phyloP scores from a whole-genome alignment of 2,888 invertebrate species.

The Heliconius erato region DNA sequence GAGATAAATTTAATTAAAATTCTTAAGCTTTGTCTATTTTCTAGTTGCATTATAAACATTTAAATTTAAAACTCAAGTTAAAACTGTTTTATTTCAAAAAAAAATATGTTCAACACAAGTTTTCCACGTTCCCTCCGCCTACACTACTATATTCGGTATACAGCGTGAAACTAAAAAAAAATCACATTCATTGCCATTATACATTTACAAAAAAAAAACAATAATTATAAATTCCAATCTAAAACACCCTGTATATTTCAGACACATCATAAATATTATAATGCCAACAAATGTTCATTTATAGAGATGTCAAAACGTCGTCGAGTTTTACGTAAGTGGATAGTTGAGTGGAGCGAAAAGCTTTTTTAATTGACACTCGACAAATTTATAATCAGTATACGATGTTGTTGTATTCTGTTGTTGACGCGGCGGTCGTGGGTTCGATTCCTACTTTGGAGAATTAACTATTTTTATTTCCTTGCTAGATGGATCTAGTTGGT shows the following conservation, averaged over 20 bases:
- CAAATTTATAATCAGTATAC: constrained; percentile 4
- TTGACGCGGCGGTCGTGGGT: background rate
- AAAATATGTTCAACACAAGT: background rate
- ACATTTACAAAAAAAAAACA: background rate
- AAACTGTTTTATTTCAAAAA: background rate
- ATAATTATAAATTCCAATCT: background rate
- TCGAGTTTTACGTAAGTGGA: constrained; percentile 20
- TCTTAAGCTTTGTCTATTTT: background rate
- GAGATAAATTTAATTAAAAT: constrained; percentile 46
- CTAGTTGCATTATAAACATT: background rate
- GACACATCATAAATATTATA: constrained; percentile 3
- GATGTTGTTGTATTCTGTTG: too few relatives aligned
- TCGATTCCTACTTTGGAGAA: background rate
- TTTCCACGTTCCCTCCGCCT: too few relatives aligned
- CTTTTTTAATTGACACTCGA: constrained; percentile 18
- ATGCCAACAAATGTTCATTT: constrained; percentile 9
- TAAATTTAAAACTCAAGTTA: background rate
- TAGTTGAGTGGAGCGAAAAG: constrained; percentile 19
- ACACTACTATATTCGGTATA: too few relatives aligned
- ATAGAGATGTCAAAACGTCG: constrained; percentile 21
- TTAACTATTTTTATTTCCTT: background rate
- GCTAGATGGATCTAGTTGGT: background rate
- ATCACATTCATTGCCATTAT: background rate
- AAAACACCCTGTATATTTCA: background rate
- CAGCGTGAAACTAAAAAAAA: too few relatives aligned